Base-by-base conservation (phyloP, 2,113 vertebrate genomes). In the Archocentrus centrarchus region DNA sequence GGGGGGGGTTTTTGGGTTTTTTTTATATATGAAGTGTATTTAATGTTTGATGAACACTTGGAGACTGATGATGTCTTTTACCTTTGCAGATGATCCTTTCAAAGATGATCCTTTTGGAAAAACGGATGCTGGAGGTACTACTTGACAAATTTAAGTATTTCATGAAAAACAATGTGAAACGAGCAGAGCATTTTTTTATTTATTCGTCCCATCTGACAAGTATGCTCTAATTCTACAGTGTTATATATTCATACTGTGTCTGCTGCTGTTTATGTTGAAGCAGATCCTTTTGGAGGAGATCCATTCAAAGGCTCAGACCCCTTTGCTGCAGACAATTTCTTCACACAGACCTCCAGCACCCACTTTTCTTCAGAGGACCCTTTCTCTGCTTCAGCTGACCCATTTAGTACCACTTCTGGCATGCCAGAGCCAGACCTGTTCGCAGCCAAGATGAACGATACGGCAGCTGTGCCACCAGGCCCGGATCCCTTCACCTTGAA, bases 271-370 rank as follows among this genome's bases (percentile, higher is more conserved):
- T 11, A 3, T 75, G 32, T 76, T 9, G 5, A 30, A 86, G 59
- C 87, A 98, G 98, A 99, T 96, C 98, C 97, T 1, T 99, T 99
- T 64, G 98, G 97, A 75, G 96, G 96, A 60, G 98, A 99, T 94
- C 98, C 98, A 37, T 99, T 99, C 91, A 99, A 98, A 97, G 98
- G 97, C 85, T 96, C 97, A 4, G 98, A 99, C 90, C 98, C 98
- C 24, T 99, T 99, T 95, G 98, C 97, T 41, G 95, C 97, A 80
- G 98, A 99, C 89, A 93, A 92, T 44, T 99, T 99, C 95, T 99
- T 99, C 92, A 95, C 96, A 59, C 97, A 97, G 20, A 89, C 97
- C 47, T 94, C 97, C 75, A 55, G 87, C 1, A 93, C 96, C 85
- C 95, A 95, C 53, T 98, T 98, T 93, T 78, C 93, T 50, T 85